phyloP scores from a whole-genome alignment of 2,797 vertebrate genomes.

The Phrynocephalus forsythii region DNA sequence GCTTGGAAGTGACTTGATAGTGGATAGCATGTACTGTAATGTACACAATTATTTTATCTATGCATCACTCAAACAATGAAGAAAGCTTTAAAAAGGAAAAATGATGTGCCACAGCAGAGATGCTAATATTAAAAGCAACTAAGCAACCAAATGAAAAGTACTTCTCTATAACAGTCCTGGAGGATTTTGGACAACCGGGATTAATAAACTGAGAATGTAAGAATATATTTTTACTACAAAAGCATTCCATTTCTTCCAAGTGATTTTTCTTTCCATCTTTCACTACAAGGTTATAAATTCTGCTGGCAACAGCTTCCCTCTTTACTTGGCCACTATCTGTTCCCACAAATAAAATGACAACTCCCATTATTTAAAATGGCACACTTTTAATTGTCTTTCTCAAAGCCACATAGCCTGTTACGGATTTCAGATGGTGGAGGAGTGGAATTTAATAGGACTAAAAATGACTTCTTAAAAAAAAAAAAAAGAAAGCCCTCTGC shows the following conservation, averaged over 20 bases:
- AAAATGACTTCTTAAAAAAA: conserved; percentile 57
- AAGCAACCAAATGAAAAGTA: conserved; percentile 8
- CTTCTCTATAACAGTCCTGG: conserved; percentile 2
- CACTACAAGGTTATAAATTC: conserved; percentile 38
- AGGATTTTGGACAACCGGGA: neutral
- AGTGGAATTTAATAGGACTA: conserved; percentile 29
- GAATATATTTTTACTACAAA: conserved; percentile 42
- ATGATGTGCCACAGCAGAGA: conserved; percentile 11
- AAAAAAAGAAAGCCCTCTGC: conserved; percentile 52
- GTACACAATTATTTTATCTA: neutral
- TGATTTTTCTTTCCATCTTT: neutral
- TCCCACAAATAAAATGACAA: conserved; percentile 35
- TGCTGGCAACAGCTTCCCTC: conserved; percentile 7
- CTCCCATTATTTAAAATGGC: conserved; percentile 42
- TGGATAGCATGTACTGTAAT: no score
- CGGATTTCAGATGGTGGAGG: conserved; percentile 40
- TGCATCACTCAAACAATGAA: neutral
- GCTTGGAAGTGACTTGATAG: no score
- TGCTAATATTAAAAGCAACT: neutral
- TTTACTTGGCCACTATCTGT: conserved; percentile 43
- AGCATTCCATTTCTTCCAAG: conserved; percentile 19
- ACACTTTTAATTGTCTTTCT: neutral
- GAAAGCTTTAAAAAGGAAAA: neutral
- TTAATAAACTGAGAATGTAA: neutral
- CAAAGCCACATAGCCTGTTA: neutral